Evolutionary conservation across 2,797 vertebrate genomes (phyloP), one percentile per base, ranked within the genome.

Genomic region (Lacerta bilineata): DNA sequence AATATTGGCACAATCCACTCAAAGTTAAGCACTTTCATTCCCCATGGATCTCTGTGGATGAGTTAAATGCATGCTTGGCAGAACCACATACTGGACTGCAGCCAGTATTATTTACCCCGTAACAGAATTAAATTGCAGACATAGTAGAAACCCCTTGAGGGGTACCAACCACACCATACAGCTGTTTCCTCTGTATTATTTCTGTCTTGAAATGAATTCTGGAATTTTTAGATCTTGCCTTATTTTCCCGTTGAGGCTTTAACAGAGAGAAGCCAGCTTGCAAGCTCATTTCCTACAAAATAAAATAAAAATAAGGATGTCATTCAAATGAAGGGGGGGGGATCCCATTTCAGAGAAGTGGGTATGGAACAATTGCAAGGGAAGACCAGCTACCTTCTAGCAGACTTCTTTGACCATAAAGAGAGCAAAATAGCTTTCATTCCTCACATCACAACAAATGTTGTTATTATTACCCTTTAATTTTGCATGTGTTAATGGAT

Each of bases 401-500:
- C 76, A n/a, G 5, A 5, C 15, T 15, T 33, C 0, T 84, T 91
- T 33, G 43, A 29, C 36, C 71, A 76, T 68, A 83, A 66, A 74
- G 18, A 89, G 50, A 85, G 46, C 50, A 66, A 3, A 41, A 3
- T 89, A 72, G 9, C 9, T 86, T 84, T 27, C 84, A 29, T 33
- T 84, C 15, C 3, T 41, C 8, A 10, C 11, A 77, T 2, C 72
- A 66, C 68, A 66, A 84, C 86, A 83, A 86, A 83, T 36, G 27
- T 36, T 74, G 20, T 39, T 76, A 69, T 17, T 46, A 59, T 80
- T 86, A 71, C 3, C 61, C 36, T 76, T 39, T 17, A 13, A 8
- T 71, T 84, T 55, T 23, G 6, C 72, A 41, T 89, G 84, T 80
- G 3, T 87, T 85, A 87, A 81, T 77, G 86, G 85, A 84, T 36